Conservation (phyloP, 2,888 invertebrate species). For the Cyclophora punctaria region DNA sequence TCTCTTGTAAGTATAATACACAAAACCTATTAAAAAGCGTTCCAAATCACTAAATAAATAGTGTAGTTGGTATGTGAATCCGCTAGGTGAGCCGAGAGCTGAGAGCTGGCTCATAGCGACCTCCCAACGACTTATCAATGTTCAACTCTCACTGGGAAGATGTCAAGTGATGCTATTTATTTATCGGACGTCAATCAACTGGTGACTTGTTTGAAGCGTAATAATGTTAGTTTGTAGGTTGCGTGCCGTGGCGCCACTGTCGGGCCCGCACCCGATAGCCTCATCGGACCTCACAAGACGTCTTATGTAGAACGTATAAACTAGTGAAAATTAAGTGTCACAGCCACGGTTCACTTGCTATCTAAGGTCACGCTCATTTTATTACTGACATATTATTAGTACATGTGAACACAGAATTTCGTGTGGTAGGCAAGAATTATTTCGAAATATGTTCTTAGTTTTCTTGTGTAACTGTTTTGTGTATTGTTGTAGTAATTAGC, state of each 20-base stretch:
- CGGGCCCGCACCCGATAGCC: conserved; percentile 27
- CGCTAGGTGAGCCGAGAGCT: no score
- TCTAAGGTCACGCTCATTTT: conserved; percentile 66
- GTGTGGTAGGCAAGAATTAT: conserved; percentile 47
- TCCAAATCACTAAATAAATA: no score
- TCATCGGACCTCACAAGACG: conserved; percentile 60
- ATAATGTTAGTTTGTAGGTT: conserved; percentile 32
- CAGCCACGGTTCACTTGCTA: conserved; percentile 55
- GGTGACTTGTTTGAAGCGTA: conserved; percentile 27
- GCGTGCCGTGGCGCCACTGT: conserved; percentile 46
- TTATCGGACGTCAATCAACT: conserved; percentile 54
- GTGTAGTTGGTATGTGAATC: conserved; percentile 1
- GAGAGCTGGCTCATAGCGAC: conserved; percentile 23
- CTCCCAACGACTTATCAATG: conserved; percentile 47
- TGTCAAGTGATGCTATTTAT: conserved; percentile 53
- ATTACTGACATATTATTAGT: conserved; percentile 69
- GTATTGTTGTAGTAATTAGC: not conserved
- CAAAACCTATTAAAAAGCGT: no score
- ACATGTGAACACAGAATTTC: conserved; percentile 62
- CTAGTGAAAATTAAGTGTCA: conserved; percentile 71
- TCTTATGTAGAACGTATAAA: conserved; percentile 59
- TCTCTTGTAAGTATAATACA: no score
- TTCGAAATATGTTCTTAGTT: conserved; percentile 34
- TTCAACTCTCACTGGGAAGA: conserved; percentile 43
- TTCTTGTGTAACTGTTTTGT: conserved; percentile 15